Conservation (phyloP, 2,113 vertebrate species). For the Candoia aspera region DNA sequence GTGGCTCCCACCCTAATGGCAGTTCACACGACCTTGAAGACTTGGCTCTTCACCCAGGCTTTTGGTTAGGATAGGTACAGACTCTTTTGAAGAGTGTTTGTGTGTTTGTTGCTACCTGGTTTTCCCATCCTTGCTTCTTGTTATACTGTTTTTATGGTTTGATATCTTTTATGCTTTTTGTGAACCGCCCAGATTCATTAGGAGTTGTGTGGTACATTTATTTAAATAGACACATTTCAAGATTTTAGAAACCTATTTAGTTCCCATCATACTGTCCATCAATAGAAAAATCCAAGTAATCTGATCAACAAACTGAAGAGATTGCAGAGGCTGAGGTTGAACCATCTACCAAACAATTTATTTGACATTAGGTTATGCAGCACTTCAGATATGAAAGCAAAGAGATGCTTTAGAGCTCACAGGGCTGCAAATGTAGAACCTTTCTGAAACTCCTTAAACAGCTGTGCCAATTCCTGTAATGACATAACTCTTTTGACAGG, state of each 20-base stretch:
- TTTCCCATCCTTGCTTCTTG: not conserved
- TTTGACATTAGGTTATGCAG: not conserved
- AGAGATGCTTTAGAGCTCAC: not conserved
- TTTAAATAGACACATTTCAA: too few species aligned
- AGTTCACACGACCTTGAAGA: not conserved
- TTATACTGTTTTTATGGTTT: not conserved
- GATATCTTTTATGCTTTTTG: not conserved
- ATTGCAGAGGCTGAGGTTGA: not conserved
- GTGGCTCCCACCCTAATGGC: not conserved
- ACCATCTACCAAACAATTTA: not conserved
- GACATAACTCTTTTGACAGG: not conserved
- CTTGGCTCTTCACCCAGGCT: not conserved
- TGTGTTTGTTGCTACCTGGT: not conserved
- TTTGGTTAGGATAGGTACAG: not conserved
- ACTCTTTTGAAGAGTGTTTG: not conserved
- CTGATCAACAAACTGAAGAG: not conserved
- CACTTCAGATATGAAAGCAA: not conserved
- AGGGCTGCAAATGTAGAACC: not conserved
- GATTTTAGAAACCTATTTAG: too few species aligned
- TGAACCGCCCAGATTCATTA: too few species aligned
- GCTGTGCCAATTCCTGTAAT: not conserved
- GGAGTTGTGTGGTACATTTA: too few species aligned
- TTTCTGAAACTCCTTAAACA: not conserved
- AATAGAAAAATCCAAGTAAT: not conserved
- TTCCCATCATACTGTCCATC: not conserved